Conservation (phyloP, 2,888 invertebrate species). For the Chalcis sispes region DNA sequence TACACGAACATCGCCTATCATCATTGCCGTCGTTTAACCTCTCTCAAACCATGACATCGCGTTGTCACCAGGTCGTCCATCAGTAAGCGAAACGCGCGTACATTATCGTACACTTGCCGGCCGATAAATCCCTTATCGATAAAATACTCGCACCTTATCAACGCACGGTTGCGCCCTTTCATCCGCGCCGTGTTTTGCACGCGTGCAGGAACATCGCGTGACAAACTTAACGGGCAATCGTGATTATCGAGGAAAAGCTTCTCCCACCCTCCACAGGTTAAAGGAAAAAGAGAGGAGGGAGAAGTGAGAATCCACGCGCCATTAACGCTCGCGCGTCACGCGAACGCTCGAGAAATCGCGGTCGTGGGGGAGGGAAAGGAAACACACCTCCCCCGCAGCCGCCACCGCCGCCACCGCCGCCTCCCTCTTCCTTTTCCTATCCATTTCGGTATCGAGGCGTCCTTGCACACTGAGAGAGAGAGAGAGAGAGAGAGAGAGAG, state of each 20-base stretch:
- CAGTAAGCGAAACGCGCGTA: conserved; percentile 22
- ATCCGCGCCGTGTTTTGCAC: conserved; percentile 26
- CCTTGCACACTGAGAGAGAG: neutral
- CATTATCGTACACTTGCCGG: conserved; percentile 4
- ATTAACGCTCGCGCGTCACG: conserved; percentile 64
- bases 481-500: too few relatives aligned
- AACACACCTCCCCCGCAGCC: too few relatives aligned
- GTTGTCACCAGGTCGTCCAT: too few relatives aligned
- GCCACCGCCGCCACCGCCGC: too few relatives aligned
- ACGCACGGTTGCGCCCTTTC: neutral
- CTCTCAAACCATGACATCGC: neutral
- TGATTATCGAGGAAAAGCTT: conserved; percentile 31
- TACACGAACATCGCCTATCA: too few relatives aligned
- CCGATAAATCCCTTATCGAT: conserved; percentile 44
- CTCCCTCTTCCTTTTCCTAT: too few relatives aligned
- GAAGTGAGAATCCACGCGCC: conserved; percentile 56
- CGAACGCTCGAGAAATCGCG: conserved; percentile 39
- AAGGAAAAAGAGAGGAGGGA: too few relatives aligned
- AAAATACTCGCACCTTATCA: conserved; percentile 29
- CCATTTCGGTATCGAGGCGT: too few relatives aligned
- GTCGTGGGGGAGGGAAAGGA: neutral
- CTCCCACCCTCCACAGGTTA: conserved; percentile 35
- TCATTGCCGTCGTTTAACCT: too few relatives aligned
- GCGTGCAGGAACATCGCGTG: conserved; percentile 52
- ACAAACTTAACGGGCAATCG: conserved; percentile 61